These are phyloP conservation scores for Betta splendens DNA, from an alignment of 2,797 vertebrate species.

Conservation along the genomic window DNA sequence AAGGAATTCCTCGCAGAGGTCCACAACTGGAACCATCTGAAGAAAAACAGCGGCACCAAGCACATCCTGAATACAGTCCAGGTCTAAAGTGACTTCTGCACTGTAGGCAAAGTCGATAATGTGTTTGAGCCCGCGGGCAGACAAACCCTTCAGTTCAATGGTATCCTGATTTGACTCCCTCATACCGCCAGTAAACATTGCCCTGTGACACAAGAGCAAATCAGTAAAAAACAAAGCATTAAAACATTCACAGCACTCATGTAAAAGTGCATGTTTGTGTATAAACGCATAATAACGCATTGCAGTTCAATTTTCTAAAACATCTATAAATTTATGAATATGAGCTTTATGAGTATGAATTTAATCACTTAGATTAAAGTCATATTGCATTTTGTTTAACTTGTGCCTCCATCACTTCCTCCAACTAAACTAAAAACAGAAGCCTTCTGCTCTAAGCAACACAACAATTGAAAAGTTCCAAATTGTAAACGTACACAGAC, in stretches of 20 bases:
- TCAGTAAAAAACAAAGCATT: slow-evolving; percentile 16
- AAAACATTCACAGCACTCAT: too few relatives aligned
- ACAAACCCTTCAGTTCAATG: slow-evolving; percentile 94
- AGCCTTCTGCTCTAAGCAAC: too few relatives aligned
- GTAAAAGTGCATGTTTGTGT: too few relatives aligned
- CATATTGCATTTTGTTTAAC: too few relatives aligned
- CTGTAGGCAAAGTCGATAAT: slow-evolving; percentile 99
- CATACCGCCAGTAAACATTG: slow-evolving; percentile 99
- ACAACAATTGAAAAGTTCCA: slow-evolving; percentile 23
- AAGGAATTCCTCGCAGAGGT: slow-evolving; percentile 97
- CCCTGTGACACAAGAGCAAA: slow-evolving; percentile 80
- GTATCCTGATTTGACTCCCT: slow-evolving; percentile 91
- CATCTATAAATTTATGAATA: too few relatives aligned
- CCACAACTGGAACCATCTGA: slow-evolving; percentile 96
- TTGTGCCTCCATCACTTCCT: too few relatives aligned
- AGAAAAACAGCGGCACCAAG: slow-evolving; percentile 97
- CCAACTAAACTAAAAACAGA: too few relatives aligned
- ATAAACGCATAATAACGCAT: too few relatives aligned
- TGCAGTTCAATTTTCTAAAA: too few relatives aligned
- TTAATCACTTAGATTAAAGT: too few relatives aligned
- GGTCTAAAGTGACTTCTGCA: slow-evolving; percentile 92
- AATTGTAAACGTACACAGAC: slow-evolving; percentile 29
- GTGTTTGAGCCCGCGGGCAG: slow-evolving; percentile 91
- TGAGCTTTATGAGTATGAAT: too few relatives aligned
- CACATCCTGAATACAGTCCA: slow-evolving; percentile 97